These are phyloP conservation scores for Prenolepis imparis DNA, from an alignment of 2,888 invertebrate species.

Conservation along the genomic window DNA sequence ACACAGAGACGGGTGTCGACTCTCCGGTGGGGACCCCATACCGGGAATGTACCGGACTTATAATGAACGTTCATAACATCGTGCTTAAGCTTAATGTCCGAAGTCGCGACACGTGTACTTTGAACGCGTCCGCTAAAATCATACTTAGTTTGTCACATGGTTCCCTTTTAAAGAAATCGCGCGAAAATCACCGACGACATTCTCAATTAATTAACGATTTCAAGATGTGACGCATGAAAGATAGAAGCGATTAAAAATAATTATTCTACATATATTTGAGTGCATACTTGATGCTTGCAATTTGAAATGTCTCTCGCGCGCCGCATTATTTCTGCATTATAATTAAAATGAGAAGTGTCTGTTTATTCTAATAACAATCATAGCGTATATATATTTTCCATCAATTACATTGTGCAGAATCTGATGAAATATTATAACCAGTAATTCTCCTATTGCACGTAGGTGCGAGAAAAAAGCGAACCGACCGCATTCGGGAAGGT, in stretches of 20 bases:
- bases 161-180: conserved; percentile 5
- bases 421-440: conserved; percentile 64
- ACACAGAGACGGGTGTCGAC: conserved; percentile 81
- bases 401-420: conserved; percentile 55
- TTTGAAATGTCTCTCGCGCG: background rate
- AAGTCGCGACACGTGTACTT: conserved; percentile 54
- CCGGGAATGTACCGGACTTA: conserved; percentile 76
- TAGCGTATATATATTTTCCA: conserved; percentile 61
- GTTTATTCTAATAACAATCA: conserved; percentile 37
- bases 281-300: background rate
- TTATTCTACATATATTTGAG: background rate
- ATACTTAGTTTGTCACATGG: conserved; percentile 42
- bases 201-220: conserved; percentile 16
- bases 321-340: background rate
- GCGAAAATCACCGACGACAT: conserved; percentile 22
- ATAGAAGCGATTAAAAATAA: conserved; percentile 1
- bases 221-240: background rate
- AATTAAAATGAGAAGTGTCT: background rate
- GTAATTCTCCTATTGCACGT: conserved; percentile 48
- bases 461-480: background rate
- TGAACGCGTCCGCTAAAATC: conserved; percentile 35
- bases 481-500: conserved; percentile 27
- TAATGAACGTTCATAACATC: conserved; percentile 81
- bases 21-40: conserved; percentile 79
- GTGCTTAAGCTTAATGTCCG: conserved; percentile 74